phyloP scores from a whole-genome alignment of 2,888 invertebrate genomes.

The Ceratothoa steindachneri region DNA sequence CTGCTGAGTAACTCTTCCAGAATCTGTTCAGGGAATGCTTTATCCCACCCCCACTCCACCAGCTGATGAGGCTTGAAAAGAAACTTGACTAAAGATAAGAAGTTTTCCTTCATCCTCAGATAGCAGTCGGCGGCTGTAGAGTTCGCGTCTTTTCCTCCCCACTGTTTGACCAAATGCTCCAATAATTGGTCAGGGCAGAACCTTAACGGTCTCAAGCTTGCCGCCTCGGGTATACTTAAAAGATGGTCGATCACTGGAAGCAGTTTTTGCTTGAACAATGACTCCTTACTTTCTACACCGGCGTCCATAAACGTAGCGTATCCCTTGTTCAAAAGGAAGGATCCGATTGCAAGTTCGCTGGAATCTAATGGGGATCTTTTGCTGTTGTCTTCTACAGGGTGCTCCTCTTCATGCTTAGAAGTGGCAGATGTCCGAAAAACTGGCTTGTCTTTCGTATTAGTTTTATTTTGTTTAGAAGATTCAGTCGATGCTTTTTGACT shows the following conservation, averaged over 20 bases:
- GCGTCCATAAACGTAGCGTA: not conserved
- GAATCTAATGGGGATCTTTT: not conserved
- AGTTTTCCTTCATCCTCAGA: slow-evolving; percentile 6
- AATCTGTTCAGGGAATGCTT: not conserved
- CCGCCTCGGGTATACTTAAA: not conserved
- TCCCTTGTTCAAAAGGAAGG: not conserved
- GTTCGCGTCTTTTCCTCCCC: slow-evolving; percentile 1
- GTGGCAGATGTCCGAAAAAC: too few relatives aligned
- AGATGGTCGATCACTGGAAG: not conserved
- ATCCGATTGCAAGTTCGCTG: not conserved
- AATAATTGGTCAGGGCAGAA: not conserved
- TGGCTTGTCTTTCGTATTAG: too few relatives aligned
- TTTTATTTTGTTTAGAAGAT: too few relatives aligned
- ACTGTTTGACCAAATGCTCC: not conserved
- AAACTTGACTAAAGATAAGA: not conserved
- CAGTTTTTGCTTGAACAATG: not conserved
- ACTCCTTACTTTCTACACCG: not conserved
- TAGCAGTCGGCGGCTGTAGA: not conserved
- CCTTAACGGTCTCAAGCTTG: not conserved
- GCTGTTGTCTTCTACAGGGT: not conserved
- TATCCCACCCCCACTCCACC: not conserved
- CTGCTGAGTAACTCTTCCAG: not conserved
- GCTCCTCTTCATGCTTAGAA: not conserved
- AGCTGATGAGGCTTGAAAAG: not conserved
- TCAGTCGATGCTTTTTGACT: too few relatives aligned